Percentiles rank a stretch among this genome's conserved stretches.
phyloP scores from a whole-genome alignment of 2,888 invertebrate genomes.

The Chrysodeixis includens region DNA sequence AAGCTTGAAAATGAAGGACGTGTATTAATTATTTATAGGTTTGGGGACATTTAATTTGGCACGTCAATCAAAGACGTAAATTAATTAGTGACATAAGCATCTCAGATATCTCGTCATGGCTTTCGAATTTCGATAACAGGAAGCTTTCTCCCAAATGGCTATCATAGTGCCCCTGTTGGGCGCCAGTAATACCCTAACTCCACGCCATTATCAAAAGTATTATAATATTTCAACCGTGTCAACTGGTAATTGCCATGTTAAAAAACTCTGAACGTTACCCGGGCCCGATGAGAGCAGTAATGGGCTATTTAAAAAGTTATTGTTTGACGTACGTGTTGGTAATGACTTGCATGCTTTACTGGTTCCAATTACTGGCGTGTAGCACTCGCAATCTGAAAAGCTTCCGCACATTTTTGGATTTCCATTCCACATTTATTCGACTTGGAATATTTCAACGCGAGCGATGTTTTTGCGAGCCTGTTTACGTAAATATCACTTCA shows the following conservation, averaged over 20 bases:
- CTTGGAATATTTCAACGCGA: slow-evolving; percentile 30
- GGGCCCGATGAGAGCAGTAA: slow-evolving; percentile 43
- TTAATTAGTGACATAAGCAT: too few species aligned
- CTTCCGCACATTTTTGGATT: slow-evolving; percentile 24
- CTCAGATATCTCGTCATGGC: too few species aligned
- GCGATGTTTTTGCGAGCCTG: slow-evolving; percentile 38
- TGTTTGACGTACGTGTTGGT: slow-evolving; percentile 49
- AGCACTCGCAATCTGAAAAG: slow-evolving; percentile 32
- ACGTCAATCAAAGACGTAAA: too few species aligned
- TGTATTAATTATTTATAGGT: too few species aligned
- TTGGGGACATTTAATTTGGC: too few species aligned
- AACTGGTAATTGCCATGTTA: slow-evolving; percentile 44
- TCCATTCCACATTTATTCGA: slow-evolving; percentile 39
- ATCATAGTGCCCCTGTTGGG: not conserved
- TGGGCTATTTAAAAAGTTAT: slow-evolving; percentile 56
- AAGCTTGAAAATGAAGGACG: too few species aligned
- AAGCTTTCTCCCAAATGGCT: not conserved
- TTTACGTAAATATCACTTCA: slow-evolving; percentile 52
- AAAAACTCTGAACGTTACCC: slow-evolving; percentile 46
- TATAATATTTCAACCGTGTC: slow-evolving; percentile 23
- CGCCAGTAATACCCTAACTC: slow-evolving; percentile 23
- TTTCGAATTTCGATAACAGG: not conserved
- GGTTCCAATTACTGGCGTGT: slow-evolving; percentile 50
- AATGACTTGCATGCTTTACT: slow-evolving; percentile 54
- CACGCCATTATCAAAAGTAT: slow-evolving; percentile 32